Evolutionary conservation across 2,797 vertebrate species (phyloP).

Genomic region (Epinephelus awoara): DNA sequence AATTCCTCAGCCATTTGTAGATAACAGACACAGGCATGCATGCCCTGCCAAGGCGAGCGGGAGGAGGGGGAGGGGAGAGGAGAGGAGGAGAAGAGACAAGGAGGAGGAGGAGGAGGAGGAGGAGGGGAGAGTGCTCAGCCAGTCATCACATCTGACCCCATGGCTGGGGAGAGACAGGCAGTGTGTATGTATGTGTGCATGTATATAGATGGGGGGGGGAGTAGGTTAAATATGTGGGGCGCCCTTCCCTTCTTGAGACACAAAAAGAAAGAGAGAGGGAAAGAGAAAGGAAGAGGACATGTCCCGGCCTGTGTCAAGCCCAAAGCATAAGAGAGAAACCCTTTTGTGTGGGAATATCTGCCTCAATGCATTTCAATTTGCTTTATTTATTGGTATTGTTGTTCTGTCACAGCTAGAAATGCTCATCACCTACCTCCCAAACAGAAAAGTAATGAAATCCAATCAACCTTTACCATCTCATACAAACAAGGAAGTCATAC

Average conservation of each 20-base stretch:
- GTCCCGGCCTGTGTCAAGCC: slow-evolving; percentile 79
- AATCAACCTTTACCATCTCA: slow-evolving; percentile 2
- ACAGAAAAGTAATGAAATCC: neutral
- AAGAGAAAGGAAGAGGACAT: slow-evolving; percentile 68
- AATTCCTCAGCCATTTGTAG: slow-evolving; percentile 86
- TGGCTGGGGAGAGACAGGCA: slow-evolving; percentile 60
- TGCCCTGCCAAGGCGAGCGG: slow-evolving; percentile 76
- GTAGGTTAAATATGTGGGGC: slow-evolving; percentile 57
- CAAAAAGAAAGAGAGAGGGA: slow-evolving; percentile 44
- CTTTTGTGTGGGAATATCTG: slow-evolving; percentile 44
- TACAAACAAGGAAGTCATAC: slow-evolving; percentile 56
- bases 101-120: slow-evolving; percentile 25
- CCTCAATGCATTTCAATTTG: slow-evolving; percentile 12
- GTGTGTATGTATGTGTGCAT: slow-evolving; percentile 37
- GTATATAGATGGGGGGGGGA: slow-evolving; percentile 24
- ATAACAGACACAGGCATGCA: slow-evolving; percentile 85
- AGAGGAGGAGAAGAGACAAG: slow-evolving; percentile 22
- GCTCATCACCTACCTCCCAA: neutral
- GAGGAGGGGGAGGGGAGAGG: slow-evolving; percentile 51
- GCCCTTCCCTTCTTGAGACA: slow-evolving; percentile 40
- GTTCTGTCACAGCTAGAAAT: slow-evolving; percentile 13
- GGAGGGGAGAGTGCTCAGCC: slow-evolving; percentile 65
- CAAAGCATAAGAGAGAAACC: slow-evolving; percentile 32
- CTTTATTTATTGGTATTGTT: slow-evolving; percentile 6
- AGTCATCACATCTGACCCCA: slow-evolving; percentile 84